These are phyloP conservation scores for Adelphocoris suturalis DNA, from an alignment of 2,888 invertebrate genomes.

Conservation along the genomic window DNA sequence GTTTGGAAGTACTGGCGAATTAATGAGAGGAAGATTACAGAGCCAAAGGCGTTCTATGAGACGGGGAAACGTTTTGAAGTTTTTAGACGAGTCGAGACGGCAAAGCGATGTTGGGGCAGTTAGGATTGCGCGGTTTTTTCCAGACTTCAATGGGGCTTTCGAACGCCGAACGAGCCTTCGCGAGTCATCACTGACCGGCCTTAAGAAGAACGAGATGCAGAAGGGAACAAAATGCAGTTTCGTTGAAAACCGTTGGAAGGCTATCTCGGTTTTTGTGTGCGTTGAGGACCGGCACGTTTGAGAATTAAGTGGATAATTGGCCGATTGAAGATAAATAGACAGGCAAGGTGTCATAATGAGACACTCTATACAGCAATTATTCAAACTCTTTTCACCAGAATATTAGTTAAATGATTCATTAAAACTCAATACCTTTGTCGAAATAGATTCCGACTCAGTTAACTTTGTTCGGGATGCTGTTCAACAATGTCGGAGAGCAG, in stretches of 20 bases:
- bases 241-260: neutral
- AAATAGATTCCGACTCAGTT: no score
- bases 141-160: neutral
- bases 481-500: no score
- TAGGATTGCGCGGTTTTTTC: neutral
- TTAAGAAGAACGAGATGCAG: neutral
- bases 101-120: neutral
- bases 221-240: neutral
- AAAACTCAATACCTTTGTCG: no score
- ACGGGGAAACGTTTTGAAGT: neutral
- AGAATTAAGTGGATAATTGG: no score
- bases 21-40: constrained; percentile 53
- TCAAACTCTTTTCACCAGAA: no score
- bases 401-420: no score
- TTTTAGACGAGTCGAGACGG: neutral
- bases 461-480: no score
- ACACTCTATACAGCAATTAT: no score
- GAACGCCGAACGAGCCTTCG: neutral
- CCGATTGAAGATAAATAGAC: no score
- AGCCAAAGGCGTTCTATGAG: constrained; percentile 15
- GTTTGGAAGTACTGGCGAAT: constrained; percentile 3
- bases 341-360: no score
- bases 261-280: no score
- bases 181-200: neutral
- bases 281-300: no score